Conservation (phyloP, 1,140 invertebrate genomes). For the Plectus sambesii region DNA sequence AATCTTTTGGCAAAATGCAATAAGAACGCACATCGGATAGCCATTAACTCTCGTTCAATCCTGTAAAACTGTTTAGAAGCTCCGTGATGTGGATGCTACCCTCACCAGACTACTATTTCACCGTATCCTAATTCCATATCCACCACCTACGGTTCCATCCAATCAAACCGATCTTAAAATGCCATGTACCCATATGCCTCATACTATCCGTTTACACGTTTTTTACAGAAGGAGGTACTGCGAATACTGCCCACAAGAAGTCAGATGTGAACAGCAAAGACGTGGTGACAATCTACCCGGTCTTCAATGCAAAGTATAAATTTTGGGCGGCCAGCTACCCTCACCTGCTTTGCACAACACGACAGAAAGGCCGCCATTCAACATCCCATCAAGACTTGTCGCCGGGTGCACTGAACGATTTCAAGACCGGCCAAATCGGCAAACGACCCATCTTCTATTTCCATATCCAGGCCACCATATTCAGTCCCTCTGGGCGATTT, state of each 20-base stretch:
- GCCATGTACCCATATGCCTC: no score
- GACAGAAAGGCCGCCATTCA: slow-evolving; percentile 42
- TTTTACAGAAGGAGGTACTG: slow-evolving; percentile 30
- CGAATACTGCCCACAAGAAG: slow-evolving; percentile 45
- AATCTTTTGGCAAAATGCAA: no score
- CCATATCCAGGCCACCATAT: slow-evolving; percentile 43
- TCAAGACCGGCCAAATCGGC: slow-evolving; percentile 31
- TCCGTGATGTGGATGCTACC: no score
- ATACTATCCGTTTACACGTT: slow-evolving; percentile 4
- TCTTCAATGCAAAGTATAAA: slow-evolving; percentile 37
- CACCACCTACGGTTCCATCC: no score
- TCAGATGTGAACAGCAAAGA: slow-evolving; percentile 45
- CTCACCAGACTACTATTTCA: no score
- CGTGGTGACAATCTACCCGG: slow-evolving; percentile 40
- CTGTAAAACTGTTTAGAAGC: no score
- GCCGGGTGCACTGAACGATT: slow-evolving; percentile 27
- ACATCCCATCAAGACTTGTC: slow-evolving; percentile 44
- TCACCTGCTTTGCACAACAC: slow-evolving; percentile 40
- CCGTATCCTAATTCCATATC: no score
- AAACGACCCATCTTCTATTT: slow-evolving; percentile 45
- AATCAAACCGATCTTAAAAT: no score
- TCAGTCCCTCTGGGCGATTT: slow-evolving; percentile 38
- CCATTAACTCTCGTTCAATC: no score
- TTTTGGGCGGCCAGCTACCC: slow-evolving; percentile 45
- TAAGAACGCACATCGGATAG: no score